These are phyloP conservation scores for Halotydeus destructor DNA, from an alignment of 1,140 invertebrate species.

Conservation along the genomic window DNA sequence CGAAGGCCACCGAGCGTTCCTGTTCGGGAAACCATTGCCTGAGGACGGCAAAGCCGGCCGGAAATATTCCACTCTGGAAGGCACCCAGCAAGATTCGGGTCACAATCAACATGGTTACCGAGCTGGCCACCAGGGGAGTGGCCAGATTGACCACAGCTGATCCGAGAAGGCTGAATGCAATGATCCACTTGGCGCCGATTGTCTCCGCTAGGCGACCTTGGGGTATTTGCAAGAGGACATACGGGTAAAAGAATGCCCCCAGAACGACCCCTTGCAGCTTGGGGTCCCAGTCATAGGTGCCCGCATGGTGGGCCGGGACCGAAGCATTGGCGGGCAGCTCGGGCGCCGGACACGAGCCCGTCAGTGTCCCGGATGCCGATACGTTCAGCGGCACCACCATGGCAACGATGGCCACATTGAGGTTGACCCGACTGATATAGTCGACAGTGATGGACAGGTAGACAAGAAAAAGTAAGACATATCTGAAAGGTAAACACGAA, in stretches of 20 bases:
- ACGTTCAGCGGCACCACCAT: too few relatives aligned
- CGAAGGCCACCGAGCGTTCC: constrained; percentile 7
- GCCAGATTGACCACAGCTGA: constrained; percentile 10
- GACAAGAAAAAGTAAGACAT: too few relatives aligned
- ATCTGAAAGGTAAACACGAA: too few relatives aligned
- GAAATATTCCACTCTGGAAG: constrained; percentile 20
- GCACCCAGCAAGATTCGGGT: constrained; percentile 10
- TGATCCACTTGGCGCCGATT: constrained; percentile 59
- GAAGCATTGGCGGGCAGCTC: too few relatives aligned
- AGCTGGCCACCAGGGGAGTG: constrained; percentile 9
- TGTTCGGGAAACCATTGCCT: constrained; percentile 18
- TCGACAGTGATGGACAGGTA: too few relatives aligned
- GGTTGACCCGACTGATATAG: too few relatives aligned
- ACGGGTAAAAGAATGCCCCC: constrained; percentile 65
- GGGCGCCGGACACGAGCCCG: too few relatives aligned
- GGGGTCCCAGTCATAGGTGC: constrained; percentile 15
- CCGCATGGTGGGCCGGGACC: too few relatives aligned
- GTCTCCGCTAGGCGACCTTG: constrained; percentile 52
- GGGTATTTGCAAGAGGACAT: constrained; percentile 56
- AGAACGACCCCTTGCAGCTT: constrained; percentile 35
- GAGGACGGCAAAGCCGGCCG: constrained; percentile 23
- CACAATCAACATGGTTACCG: constrained; percentile 8
- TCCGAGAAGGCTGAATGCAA: constrained; percentile 33
- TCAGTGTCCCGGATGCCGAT: too few relatives aligned
- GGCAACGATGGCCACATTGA: too few relatives aligned